phyloP scores from a whole-genome alignment of 2,888 invertebrate genomes.

The Pterostichus niger region DNA sequence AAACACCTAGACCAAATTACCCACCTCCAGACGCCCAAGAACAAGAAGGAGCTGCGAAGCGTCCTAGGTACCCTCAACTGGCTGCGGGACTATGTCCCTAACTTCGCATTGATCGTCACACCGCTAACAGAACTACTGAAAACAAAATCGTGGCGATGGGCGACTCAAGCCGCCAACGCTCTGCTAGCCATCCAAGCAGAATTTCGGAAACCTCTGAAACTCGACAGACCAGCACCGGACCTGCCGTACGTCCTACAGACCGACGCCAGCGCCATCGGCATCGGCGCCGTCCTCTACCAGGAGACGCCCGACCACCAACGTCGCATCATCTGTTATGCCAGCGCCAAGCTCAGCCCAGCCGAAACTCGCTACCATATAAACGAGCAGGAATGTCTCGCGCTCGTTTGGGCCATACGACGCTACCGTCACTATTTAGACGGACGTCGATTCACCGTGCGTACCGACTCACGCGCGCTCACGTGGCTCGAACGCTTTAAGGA shows the following conservation, averaged over 20 bases:
- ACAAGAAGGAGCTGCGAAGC: constrained; percentile 61
- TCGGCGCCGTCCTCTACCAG: constrained; percentile 70
- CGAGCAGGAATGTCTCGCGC: constrained; percentile 70
- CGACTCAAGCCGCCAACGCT: constrained; percentile 50
- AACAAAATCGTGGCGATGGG: constrained; percentile 62
- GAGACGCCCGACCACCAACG: constrained; percentile 43
- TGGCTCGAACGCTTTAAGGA: constrained; percentile 68
- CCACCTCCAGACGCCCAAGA: constrained; percentile 56
- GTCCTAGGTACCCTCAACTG: constrained; percentile 70
- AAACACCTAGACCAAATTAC: background rate
- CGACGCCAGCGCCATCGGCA: constrained; percentile 69
- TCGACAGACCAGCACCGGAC: constrained; percentile 68
- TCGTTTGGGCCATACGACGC: constrained; percentile 69
- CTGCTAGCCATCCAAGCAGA: constrained; percentile 66
- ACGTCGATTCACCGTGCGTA: constrained; percentile 68
- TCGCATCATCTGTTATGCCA: constrained; percentile 68
- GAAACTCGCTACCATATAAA: constrained; percentile 70
- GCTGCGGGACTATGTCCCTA: constrained; percentile 70
- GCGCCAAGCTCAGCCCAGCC: constrained; percentile 65
- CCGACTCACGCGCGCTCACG: constrained; percentile 69
- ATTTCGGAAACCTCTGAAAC: constrained; percentile 65
- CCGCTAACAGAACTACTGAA: too few species aligned
- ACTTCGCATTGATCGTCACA: constrained; percentile 33
- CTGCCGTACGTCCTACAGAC: constrained; percentile 69
- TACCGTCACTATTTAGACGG: constrained; percentile 70